Evolutionary conservation across 2,888 invertebrate genomes (phyloP), one percentile per base, ranked within the genome.

Genomic region (Dynastes tityus): DNA sequence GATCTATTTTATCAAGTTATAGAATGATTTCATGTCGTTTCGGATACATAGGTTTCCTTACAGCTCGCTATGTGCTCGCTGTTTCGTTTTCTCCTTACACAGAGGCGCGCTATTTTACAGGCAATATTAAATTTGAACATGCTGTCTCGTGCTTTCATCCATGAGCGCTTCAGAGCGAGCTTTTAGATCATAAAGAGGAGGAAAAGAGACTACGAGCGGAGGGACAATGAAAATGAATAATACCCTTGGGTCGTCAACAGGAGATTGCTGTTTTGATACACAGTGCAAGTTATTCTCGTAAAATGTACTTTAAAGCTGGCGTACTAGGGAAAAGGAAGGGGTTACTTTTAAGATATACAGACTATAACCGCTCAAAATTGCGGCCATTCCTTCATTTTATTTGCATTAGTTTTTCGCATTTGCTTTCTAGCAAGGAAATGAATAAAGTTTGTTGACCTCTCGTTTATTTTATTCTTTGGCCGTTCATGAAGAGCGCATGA

Each of bases 231-330:
- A 77, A 77, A 77, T 77, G 61, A 71, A 77, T 68, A 71, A 77
- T 51, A 29, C 77, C 63, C 77, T 61, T 53, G 71, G 61, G 77
- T 58, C 67, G 63, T 71, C 70, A 49, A 49, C 58, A 51, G 13
- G 49, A 71, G 70, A 77, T 77, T 77, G 77, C 77, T 58, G 71
- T 70, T 77, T 77, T 77, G 77, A 77, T 71, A 71, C 71, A 77
- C 51, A 61, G 49, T n/a, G n/a, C n/a, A 61, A 61, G 70, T 40
- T 67, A 8, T 64, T 51, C 70, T 16, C 58, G n/a, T n/a, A 73
- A 74, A 74, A 74, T 61, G 40, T 61, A n/a, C n/a, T n/a, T n/a
- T n/a, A n/a, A n/a, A n/a, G n/a, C n/a, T n/a, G n/a, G n/a, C n/a
- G n/a, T 61, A 61, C 45, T 32, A 2, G 5, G 58, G 40, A 27